These are phyloP conservation scores for Lobophora halterata DNA, from an alignment of 2,888 invertebrate species.

Conservation along the genomic window DNA sequence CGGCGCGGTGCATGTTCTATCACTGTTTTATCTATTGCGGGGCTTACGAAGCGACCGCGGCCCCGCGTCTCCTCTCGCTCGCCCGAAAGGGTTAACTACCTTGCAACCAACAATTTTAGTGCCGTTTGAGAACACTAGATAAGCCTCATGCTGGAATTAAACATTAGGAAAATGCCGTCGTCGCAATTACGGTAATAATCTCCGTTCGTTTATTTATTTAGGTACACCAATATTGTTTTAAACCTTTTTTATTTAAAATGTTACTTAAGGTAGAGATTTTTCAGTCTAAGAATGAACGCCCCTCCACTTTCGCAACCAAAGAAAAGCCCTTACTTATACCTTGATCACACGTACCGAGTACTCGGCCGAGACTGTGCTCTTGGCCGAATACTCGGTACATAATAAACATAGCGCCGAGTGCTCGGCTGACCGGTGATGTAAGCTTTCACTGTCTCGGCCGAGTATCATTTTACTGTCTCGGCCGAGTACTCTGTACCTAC, in stretches of 20 bases:
- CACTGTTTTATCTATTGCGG: constrained; percentile 82
- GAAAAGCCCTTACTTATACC: no score
- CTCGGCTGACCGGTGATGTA: no score
- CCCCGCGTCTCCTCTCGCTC: constrained; percentile 34
- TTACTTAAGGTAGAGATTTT: no score
- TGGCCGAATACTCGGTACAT: no score
- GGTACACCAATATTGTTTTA: constrained; percentile 22
- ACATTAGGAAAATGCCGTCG: constrained; percentile 68
- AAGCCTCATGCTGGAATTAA: constrained; percentile 69
- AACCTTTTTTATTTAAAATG: constrained; percentile 19
- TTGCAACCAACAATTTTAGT: constrained; percentile 73
- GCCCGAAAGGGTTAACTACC: constrained; percentile 75
- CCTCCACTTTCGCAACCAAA: no score
- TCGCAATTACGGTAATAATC: constrained; percentile 58
- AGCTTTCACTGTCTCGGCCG: no score
- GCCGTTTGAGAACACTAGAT: constrained; percentile 73
- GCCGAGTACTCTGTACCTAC: no score
- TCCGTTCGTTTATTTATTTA: constrained; percentile 40
- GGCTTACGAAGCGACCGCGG: constrained; percentile 55
- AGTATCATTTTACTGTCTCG: no score
- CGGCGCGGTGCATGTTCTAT: constrained; percentile 81
- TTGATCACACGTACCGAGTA: no score
- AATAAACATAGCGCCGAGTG: no score
- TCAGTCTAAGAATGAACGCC: no score
- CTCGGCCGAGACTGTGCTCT: no score